A percentile compares a stretch with the other conserved stretches of the same genome.
Evolutionary conservation across 1,140 invertebrate species (phyloP).

Genomic region (Orchesella cincta): DNA sequence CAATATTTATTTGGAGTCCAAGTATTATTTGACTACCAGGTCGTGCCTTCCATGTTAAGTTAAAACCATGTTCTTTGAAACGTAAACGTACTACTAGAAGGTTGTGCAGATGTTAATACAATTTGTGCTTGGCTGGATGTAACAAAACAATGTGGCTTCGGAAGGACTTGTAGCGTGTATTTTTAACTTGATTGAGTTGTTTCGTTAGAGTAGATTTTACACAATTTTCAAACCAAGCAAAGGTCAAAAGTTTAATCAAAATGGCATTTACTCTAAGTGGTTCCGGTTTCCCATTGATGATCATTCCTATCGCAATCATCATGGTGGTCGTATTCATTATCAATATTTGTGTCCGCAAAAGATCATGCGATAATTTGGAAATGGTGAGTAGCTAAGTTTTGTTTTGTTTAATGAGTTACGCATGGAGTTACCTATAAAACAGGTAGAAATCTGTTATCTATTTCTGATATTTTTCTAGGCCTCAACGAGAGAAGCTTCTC

Average conservation of each 20-base stretch:
- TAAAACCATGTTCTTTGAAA: too few relatives aligned
- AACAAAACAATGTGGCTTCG: too few relatives aligned
- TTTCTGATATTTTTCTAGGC: neutral
- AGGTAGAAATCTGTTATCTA: neutral
- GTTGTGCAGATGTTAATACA: too few relatives aligned
- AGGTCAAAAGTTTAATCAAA: neutral
- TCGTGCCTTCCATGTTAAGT: too few relatives aligned
- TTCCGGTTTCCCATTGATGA: conserved; percentile 7
- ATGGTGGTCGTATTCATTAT: conserved; percentile 1
- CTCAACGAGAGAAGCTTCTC: neutral
- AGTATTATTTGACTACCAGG: too few relatives aligned
- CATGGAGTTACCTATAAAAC: neutral
- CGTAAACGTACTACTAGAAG: too few relatives aligned
- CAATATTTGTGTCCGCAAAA: conserved; percentile 4
- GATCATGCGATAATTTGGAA: conserved; percentile 15
- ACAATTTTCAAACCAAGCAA: neutral
- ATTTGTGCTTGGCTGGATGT: too few relatives aligned
- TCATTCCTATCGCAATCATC: neutral
- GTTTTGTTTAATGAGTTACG: neutral
- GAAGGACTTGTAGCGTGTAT: too few relatives aligned
- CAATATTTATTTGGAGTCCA: too few relatives aligned
- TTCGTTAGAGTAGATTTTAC: neutral
- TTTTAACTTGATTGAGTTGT: neutral
- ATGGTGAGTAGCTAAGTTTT: neutral
- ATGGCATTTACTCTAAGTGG: neutral